Base-by-base conservation (phyloP, 2,797 vertebrate species). In the Eutrigla gurnardus region DNA sequence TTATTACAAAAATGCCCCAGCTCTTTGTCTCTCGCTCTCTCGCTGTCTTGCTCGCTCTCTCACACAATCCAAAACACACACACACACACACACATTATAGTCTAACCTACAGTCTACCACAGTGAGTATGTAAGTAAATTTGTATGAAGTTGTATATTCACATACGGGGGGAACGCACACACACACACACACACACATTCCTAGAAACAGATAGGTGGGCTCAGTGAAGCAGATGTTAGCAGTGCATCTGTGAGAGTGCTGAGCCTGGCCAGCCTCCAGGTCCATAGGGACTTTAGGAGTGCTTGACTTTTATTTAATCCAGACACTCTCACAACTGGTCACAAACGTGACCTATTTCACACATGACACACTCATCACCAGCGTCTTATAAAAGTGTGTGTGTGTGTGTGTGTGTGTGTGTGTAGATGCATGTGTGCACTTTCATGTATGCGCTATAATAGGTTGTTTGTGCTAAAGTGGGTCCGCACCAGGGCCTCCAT, bases 141-240 rank as follows among this genome's bases (percentile, higher is more conserved):
- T 60, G 32, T 65, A 68, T 62, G 37, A 61, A 63, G 46, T 57
- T 68, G 65, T 47, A 62, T 18, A 50, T 63, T 72, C 42, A 58
- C 49, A 62, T 50, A 46, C 10, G 14, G 18, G 1, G 9, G 25
- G 25, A 25, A 25, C 25, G 25, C 25, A 25, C 25, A 2, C 25
- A 25, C 42, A 50, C 43, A 65, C 54, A 53, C 47, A 53, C 18
- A n/a, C 8, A 37, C 57, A 52, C 60, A 73, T 62, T 71, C 65
- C 69, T 45, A 58, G 36, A 55, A 65, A 83, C 57, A 74, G 57
- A 79, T 77, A 80, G 82, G 83, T 85, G 75, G 69, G 76, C 71
- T 81, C 55, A 79, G 68, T 76, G 77, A 67, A 87, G 81, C 88
- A 88, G 78, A 88, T 90, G 84, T 86, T 75, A 42, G 36, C 66